Percentiles rank a stretch among this genome's conserved stretches.
Conservation (phyloP, 2,888 invertebrate genomes). For the Lasius fuliginosus region DNA sequence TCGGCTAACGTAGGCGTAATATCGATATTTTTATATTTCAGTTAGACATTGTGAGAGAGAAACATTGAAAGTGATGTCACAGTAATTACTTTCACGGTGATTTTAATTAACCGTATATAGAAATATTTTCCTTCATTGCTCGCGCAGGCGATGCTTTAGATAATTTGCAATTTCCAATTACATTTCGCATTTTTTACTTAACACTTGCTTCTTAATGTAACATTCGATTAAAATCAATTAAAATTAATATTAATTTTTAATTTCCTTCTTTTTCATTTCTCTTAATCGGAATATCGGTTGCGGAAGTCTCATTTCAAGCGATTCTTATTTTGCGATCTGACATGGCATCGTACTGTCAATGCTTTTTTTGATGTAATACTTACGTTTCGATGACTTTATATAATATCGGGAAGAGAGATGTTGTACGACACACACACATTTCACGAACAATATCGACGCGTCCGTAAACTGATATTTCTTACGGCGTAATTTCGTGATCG, state of each 20-base stretch:
- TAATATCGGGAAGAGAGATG: conserved; percentile 1
- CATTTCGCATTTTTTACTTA: background rate
- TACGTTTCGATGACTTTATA: conserved; percentile 18
- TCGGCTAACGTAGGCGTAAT: background rate
- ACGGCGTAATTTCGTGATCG: conserved; percentile 50
- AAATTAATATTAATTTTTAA: background rate
- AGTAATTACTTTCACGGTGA: background rate
- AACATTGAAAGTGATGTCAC: background rate
- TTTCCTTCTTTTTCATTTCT: background rate
- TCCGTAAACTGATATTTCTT: conserved; percentile 26
- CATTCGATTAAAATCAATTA: background rate
- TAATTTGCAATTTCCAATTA: background rate
- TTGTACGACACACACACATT: background rate
- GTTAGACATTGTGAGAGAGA: background rate
- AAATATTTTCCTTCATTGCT: background rate
- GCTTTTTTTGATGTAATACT: conserved; percentile 17
- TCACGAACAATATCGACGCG: background rate
- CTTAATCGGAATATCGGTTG: background rate
- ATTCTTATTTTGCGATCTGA: conserved; percentile 12
- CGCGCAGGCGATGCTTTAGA: background rate
- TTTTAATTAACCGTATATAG: conserved; percentile 16
- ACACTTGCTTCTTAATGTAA: background rate
- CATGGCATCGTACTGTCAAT: background rate
- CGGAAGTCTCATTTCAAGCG: background rate
- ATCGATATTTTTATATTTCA: conserved; percentile 1